A percentile compares a stretch with the other conserved stretches of the same genome.
These are phyloP conservation scores for Rhopilema esculentum DNA, from an alignment of 30 jellyfish, hydroid and myxozoan genomes.

Conservation along the genomic window DNA sequence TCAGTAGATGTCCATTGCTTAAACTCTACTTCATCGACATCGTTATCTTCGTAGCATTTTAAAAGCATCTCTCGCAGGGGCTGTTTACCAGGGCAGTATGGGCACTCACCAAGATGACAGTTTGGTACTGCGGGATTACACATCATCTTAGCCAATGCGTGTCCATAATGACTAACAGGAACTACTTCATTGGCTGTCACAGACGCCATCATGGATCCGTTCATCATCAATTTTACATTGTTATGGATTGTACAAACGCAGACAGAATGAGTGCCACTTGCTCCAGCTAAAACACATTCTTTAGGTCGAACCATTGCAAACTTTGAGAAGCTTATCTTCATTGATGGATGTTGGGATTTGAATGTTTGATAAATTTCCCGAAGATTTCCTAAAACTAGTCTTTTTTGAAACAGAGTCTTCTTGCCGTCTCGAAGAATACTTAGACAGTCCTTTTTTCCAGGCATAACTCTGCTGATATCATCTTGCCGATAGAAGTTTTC, in stretches of 20 bases:
- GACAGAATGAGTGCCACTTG: slow-evolving; percentile 67
- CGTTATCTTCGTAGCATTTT: slow-evolving; percentile 6
- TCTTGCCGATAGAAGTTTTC: neutral
- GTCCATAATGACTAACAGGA: slow-evolving; percentile 13
- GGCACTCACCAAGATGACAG: slow-evolving; percentile 38
- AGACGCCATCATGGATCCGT: slow-evolving; percentile 6
- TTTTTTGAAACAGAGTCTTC: slow-evolving; percentile 4
- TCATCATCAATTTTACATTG: slow-evolving; percentile 67
- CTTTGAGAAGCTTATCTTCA: slow-evolving; percentile 36
- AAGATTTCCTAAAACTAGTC: slow-evolving; percentile 39
- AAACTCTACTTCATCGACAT: slow-evolving; percentile 31
- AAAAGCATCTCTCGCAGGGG: slow-evolving; percentile 30
- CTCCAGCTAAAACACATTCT: slow-evolving; percentile 58
- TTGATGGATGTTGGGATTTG: neutral
- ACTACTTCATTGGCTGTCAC: slow-evolving; percentile 26
- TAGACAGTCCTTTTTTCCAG: slow-evolving; percentile 52
- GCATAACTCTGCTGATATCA: slow-evolving; percentile 49
- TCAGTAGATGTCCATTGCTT: slow-evolving; percentile 54
- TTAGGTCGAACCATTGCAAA: slow-evolving; percentile 67
- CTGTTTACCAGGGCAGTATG: slow-evolving; percentile 30
- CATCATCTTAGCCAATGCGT: slow-evolving; percentile 27
- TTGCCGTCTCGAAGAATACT: slow-evolving; percentile 27
- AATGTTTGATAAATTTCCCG: slow-evolving; percentile 28
- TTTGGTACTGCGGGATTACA: slow-evolving; percentile 53
- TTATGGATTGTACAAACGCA: slow-evolving; percentile 74